A percentile compares a stretch with the other conserved stretches of the same genome.
Evolutionary conservation across 2,113 vertebrate genomes (phyloP).

Genomic region (Mesembrinibis cayennensis): DNA sequence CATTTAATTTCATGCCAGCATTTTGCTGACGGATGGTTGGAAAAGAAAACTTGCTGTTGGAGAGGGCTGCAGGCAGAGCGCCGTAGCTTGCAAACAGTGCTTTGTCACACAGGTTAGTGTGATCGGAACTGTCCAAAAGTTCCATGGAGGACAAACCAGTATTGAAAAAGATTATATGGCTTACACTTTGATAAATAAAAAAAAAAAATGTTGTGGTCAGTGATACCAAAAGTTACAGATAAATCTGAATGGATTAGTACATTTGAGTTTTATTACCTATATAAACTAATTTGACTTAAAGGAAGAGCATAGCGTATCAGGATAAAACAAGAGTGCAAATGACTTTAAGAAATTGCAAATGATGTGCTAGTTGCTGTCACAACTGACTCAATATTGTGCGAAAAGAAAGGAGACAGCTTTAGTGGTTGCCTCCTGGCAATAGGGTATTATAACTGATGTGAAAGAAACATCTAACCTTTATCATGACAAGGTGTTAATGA

Average conservation of each 20-base stretch:
- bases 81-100: rapidly evolving
- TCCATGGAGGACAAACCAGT: background rate
- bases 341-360: background rate
- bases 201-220: background rate
- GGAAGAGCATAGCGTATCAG: background rate
- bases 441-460: background rate
- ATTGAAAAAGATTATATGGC: background rate
- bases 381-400: background rate
- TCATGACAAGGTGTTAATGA: background rate
- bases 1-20: background rate
- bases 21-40: background rate
- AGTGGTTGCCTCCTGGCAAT: background rate
- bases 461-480: background rate
- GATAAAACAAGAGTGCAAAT: background rate
- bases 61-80: background rate
- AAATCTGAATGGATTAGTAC: background rate
- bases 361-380: background rate
- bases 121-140: background rate
- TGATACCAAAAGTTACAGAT: background rate
- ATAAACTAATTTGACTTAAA: background rate
- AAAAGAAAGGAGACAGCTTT: background rate
- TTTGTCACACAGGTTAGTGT: background rate
- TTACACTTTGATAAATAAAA: background rate
- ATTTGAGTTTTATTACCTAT: background rate
- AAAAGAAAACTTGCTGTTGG: background rate